Conservation (phyloP, 1,140 invertebrate species). For the Tyrophagus putrescentiae region DNA sequence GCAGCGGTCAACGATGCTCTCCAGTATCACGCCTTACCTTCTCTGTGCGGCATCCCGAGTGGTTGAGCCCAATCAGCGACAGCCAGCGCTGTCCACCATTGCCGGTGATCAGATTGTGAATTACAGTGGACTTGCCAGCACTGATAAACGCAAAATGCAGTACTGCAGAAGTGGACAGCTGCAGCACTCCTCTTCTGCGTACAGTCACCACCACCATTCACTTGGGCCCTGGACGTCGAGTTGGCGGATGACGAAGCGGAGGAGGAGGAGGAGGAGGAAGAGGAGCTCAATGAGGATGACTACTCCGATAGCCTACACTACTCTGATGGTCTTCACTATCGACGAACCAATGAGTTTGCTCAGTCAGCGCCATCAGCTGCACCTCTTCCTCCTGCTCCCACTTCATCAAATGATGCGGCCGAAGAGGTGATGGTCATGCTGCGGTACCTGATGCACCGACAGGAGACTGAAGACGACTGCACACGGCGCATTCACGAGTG, state of each 20-base stretch:
- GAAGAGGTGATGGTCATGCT: slow-evolving; percentile 30
- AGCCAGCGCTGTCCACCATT: no score
- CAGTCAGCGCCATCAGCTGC: not conserved
- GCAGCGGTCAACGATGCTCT: not conserved
- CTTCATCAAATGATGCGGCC: no score
- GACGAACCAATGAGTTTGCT: not conserved
- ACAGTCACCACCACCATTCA: no score
- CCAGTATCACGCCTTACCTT: not conserved
- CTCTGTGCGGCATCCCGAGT: not conserved
- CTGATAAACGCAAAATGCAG: not conserved
- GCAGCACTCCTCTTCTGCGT: no score
- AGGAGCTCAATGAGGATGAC: no score
- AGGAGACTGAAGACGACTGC: slow-evolving; percentile 32
- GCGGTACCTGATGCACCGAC: slow-evolving; percentile 30
- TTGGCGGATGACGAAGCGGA: no score
- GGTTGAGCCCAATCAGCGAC: not conserved
- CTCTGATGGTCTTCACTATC: not conserved
- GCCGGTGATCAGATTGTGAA: not conserved
- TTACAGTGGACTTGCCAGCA: not conserved
- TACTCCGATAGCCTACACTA: not conserved
- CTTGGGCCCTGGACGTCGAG: no score
- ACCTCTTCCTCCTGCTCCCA: no score
- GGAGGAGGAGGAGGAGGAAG: no score
- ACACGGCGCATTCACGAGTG: slow-evolving; percentile 38
- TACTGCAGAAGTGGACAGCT: not conserved